Base-by-base conservation (phyloP, 2,888 invertebrate genomes). In the Ferrisia virgata region DNA sequence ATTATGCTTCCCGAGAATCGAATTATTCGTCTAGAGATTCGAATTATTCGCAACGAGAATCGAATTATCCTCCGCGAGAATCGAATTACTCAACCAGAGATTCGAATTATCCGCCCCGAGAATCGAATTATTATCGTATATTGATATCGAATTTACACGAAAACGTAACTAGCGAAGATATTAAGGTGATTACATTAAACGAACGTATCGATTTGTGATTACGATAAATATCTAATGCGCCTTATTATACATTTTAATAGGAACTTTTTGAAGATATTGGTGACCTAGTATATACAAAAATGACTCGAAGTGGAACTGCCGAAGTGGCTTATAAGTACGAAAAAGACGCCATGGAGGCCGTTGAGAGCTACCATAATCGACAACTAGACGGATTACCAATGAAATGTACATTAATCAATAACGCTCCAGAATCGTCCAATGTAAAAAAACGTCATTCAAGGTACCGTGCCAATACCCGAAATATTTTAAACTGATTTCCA, bases 221-320 rank as follows among this genome's bases (percentile, higher is more conserved):
- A 4, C 22, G 53, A 22, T 18, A 1, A 18, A 9, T 11, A 11
- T 40, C 6, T 2, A 40, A 40, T 40, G 2, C 18, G 18, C 18
- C 5, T 18, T 8, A 43, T 43, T 43, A 13, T 9, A 43, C 11
- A 5, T 53, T 85, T 85, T 88, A 89, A 36, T 86, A 95, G 95
- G 98, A 98, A 89, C 90, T 98, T 76, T 97, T 98, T 90, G 96
- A 96, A 87, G 97, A 97, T 88, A 94, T 97, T 85, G 97, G 97
- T 0, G 94, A 95, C 76, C 91, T 97, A 88, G 90, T 94, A 84
- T 94, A 94, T 86, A 96, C 96, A 0, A 92, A 94, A 87, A 90
- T 97, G 86, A 94, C 96, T 15, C 92, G 96, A 72, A 93, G 94
- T 0, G 97, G 97, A 0, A 94, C 94, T 1, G 97, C 97, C 0